Evolutionary conservation across 2,888 invertebrate species (phyloP).

Genomic region (Orchesellides sinensis): DNA sequence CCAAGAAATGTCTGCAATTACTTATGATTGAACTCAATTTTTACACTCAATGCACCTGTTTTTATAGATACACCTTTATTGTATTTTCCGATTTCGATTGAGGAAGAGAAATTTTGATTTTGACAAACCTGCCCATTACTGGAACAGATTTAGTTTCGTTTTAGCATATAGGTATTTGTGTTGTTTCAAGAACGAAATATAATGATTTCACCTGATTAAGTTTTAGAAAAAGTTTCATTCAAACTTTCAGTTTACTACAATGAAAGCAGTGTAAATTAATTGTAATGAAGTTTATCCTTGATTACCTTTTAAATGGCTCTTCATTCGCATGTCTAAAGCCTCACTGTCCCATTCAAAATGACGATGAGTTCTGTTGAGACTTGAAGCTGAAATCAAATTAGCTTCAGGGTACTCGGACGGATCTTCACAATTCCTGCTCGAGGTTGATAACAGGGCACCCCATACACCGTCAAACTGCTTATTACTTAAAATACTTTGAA

Average conservation of each 20-base stretch:
- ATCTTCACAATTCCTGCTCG: constrained; percentile 58
- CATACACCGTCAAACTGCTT: constrained; percentile 72
- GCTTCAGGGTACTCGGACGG: constrained; percentile 37
- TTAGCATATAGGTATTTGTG: too few species aligned
- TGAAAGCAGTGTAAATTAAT: background rate
- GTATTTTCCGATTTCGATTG: too few species aligned
- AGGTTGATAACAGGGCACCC: constrained; percentile 41
- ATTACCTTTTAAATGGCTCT: constrained; percentile 73
- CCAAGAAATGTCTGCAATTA: too few species aligned
- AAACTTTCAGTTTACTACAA: background rate
- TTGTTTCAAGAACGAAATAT: background rate
- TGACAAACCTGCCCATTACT: too few species aligned
- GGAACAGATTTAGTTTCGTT: too few species aligned
- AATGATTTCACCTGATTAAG: background rate
- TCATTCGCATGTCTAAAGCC: constrained; percentile 74
- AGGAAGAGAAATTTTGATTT: too few species aligned
- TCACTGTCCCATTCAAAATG: constrained; percentile 73
- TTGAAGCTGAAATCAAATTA: constrained; percentile 40
- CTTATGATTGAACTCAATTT: too few species aligned
- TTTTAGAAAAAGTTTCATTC: background rate
- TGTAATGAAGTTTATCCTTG: too few species aligned
- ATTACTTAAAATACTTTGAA: constrained; percentile 75
- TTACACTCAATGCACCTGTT: too few species aligned
- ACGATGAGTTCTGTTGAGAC: constrained; percentile 51
- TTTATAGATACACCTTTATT: too few species aligned